Evolutionary conservation across 1,140 invertebrate species (phyloP).

Genomic region (Hypsibius dujardini): DNA sequence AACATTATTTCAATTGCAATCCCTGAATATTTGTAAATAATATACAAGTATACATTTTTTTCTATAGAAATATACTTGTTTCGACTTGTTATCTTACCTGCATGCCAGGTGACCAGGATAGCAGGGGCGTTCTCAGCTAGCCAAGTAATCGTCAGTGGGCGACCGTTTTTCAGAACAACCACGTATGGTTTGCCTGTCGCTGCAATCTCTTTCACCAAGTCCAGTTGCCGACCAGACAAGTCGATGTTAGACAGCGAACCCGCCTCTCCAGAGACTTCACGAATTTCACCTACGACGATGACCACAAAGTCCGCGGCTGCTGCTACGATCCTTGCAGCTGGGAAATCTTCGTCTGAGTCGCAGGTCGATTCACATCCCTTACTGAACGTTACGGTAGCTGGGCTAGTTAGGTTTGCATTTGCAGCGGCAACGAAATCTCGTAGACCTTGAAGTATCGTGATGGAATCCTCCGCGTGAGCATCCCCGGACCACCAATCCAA

Average conservation of each 20-base stretch:
- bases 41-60: too few species aligned
- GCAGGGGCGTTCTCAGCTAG: conserved; percentile 4
- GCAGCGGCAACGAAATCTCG: background rate
- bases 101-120: conserved; percentile 19
- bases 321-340: conserved; percentile 15
- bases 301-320: conserved; percentile 11
- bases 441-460: background rate
- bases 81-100: background rate
- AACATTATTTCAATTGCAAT: too few species aligned
- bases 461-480: conserved; percentile 15
- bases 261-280: background rate
- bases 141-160: conserved; percentile 11
- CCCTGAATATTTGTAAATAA: too few species aligned
- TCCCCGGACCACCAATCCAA: conserved; percentile 17
- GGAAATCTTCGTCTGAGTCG: background rate
- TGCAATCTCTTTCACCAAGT: conserved; percentile 1
- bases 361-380: background rate
- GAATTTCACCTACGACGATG: conserved; percentile 8
- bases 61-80: too few species aligned
- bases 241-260: background rate
- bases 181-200: background rate
- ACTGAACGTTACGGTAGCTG: background rate
- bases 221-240: background rate
- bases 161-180: conserved; percentile 19
- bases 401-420: background rate